Percentiles rank a stretch among this genome's conserved stretches.
phyloP scores from a whole-genome alignment of 2,888 invertebrate genomes.

The Machimus atricapillus region DNA sequence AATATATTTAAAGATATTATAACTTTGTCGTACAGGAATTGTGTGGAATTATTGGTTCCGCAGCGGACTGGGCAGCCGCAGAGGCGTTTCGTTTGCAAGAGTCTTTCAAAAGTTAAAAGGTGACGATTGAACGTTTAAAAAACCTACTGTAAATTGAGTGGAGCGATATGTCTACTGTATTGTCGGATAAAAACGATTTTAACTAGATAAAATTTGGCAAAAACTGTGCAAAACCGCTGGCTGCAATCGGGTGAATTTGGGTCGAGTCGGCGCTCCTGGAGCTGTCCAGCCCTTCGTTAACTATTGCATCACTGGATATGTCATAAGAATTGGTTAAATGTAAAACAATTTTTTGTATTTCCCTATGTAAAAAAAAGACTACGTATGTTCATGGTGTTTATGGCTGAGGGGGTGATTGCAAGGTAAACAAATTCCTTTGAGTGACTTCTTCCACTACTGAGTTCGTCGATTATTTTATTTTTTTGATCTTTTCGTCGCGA shows the following conservation, averaged over 20 bases:
- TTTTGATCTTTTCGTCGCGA: not conserved
- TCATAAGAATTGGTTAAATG: constrained; percentile 27
- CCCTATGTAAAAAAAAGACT: not conserved
- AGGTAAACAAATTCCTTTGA: constrained; percentile 18
- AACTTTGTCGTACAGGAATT: constrained; percentile 32
- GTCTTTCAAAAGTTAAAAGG: not conserved
- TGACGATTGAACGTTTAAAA: not conserved
- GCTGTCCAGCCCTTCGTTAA: constrained; percentile 22
- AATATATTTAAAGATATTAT: not conserved
- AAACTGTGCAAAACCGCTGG: not conserved
- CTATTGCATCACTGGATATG: constrained; percentile 40
- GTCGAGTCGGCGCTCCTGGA: not conserved
- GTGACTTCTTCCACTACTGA: not conserved
- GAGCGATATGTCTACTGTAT: constrained; percentile 20
- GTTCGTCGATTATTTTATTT: not conserved
- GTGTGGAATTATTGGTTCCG: constrained; percentile 26
- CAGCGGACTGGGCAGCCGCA: not conserved
- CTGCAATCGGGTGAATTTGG: not conserved
- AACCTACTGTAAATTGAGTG: constrained; percentile 11
- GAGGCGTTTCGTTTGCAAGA: not conserved
- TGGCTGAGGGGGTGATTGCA: constrained; percentile 3
- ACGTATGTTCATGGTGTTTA: not conserved
- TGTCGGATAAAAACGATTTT: not conserved
- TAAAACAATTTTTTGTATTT: not conserved
- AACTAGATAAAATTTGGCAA: constrained; percentile 12